Conservation (phyloP, 2,113 vertebrate genomes). For the Heliornis fulica region DNA sequence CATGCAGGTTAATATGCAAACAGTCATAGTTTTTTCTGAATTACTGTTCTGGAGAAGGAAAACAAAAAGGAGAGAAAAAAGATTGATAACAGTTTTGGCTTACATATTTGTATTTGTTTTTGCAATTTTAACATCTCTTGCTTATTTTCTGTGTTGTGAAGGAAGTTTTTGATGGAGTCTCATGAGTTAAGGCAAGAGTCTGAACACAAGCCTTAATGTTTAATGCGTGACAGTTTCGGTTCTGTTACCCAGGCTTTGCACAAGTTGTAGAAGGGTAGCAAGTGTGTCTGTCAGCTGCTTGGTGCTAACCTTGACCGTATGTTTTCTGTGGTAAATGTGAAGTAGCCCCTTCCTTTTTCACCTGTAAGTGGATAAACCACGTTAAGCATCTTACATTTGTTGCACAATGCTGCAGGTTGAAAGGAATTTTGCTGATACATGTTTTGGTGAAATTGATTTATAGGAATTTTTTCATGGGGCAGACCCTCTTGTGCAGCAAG, state of each 20-base stretch:
- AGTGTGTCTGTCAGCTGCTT: background rate
- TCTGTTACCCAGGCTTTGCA: background rate
- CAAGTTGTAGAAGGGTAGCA: background rate
- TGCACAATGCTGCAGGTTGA: background rate
- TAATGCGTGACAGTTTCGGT: background rate
- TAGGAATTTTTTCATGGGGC: background rate
- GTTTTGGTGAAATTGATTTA: background rate
- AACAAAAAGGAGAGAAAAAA: background rate
- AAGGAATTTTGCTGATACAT: background rate
- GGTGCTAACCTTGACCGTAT: accelerated
- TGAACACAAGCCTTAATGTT: background rate
- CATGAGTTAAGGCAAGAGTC: background rate
- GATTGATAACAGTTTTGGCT: background rate
- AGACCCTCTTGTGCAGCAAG: background rate
- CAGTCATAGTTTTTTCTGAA: background rate
- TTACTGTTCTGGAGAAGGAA: background rate
- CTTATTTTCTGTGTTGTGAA: background rate
- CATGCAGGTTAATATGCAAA: background rate
- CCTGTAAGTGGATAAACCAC: background rate
- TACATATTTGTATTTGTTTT: background rate
- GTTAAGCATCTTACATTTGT: background rate
- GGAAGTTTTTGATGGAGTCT: background rate
- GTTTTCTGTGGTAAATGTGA: background rate
- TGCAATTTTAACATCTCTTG: background rate
- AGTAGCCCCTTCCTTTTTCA: background rate